These are phyloP conservation scores for Indicator maculatus DNA, from an alignment of 2,113 vertebrate genomes.

Conservation along the genomic window DNA sequence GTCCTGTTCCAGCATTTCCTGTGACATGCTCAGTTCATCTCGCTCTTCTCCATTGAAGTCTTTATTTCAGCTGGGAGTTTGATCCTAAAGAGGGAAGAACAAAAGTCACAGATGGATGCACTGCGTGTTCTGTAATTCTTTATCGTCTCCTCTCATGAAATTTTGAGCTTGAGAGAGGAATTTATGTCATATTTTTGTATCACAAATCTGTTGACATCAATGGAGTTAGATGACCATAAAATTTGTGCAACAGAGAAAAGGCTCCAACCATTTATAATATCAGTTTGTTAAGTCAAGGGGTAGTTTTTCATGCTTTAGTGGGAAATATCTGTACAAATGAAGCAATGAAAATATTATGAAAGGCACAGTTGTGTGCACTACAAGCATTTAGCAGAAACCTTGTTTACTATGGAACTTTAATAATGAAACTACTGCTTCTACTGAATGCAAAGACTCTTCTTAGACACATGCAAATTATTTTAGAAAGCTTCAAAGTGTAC, in stretches of 20 bases:
- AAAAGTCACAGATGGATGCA: background rate
- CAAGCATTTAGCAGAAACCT: background rate
- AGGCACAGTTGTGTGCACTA: background rate
- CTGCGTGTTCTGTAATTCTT: background rate
- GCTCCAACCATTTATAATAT: background rate
- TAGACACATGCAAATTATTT: background rate
- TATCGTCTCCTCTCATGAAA: background rate
- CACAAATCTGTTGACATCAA: background rate
- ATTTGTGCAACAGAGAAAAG: background rate
- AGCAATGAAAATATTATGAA: background rate
- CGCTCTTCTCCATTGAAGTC: background rate
- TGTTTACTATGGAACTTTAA: background rate
- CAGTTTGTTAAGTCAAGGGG: background rate
- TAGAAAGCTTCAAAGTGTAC: background rate
- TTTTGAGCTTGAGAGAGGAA: background rate
- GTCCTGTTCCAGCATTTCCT: background rate
- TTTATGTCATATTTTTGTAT: background rate
- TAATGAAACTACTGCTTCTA: background rate
- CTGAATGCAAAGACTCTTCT: background rate
- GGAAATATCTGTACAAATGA: background rate
- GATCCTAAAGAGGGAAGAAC: background rate
- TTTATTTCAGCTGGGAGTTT: background rate
- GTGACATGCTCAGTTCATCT: background rate
- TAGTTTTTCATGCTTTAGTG: background rate
- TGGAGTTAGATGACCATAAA: background rate